Conservation (phyloP, 2,888 invertebrate genomes). For the Bugulina stolonifera region DNA sequence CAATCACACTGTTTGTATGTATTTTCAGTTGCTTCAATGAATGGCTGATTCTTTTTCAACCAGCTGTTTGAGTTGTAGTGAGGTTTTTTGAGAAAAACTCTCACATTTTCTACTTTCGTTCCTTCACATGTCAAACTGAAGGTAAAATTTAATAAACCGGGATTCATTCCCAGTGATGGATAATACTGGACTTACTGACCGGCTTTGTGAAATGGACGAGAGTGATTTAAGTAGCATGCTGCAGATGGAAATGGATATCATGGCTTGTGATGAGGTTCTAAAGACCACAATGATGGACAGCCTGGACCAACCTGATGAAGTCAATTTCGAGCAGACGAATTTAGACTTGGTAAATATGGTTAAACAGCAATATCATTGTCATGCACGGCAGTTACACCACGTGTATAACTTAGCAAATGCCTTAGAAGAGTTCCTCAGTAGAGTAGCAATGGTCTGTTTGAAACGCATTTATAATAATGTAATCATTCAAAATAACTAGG, state of each 20-base stretch:
- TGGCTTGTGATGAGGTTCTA: conserved; percentile 16
- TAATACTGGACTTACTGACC: conserved; percentile 26
- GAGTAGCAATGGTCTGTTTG: too few species aligned
- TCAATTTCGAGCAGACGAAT: neutral
- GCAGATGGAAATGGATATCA: conserved; percentile 7
- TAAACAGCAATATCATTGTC: too few species aligned
- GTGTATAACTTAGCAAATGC: too few species aligned
- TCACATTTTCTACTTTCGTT: conserved; percentile 1
- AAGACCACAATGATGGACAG: neutral
- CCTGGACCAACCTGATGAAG: conserved; percentile 1
- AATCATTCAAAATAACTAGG: too few species aligned
- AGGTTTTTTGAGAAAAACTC: conserved; percentile 14
- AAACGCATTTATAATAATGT: too few species aligned
- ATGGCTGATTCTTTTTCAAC: conserved; percentile 4
- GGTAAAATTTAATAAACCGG: conserved; percentile 2
- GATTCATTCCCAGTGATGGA: conserved; percentile 26
- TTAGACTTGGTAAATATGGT: conserved; percentile 15
- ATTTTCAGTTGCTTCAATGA: neutral
- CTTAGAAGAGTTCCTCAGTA: too few species aligned
- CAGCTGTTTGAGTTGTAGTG: conserved; percentile 15
- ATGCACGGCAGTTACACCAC: too few species aligned
- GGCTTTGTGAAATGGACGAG: conserved; percentile 28
- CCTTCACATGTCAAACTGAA: conserved; percentile 23
- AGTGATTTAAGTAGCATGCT: conserved; percentile 21
- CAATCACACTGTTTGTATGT: neutral